Conservation (phyloP, 2,113 vertebrate species). For the Dendropsophus ebraccatus region DNA sequence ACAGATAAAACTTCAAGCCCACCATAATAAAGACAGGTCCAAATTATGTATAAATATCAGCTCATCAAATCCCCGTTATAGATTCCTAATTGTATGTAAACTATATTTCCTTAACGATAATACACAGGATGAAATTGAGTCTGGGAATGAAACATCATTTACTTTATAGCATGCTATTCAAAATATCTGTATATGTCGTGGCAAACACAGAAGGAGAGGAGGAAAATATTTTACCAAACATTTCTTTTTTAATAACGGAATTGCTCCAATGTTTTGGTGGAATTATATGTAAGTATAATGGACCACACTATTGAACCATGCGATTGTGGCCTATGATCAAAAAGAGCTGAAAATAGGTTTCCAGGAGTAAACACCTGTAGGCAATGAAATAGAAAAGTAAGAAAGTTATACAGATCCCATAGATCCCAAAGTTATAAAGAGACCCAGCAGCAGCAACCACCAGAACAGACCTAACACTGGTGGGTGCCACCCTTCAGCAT, state of each 20-base stretch:
- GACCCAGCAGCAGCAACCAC: no score
- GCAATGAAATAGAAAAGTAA: no score
- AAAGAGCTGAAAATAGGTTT: no score
- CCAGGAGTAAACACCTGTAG: no score
- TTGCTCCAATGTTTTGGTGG: no score
- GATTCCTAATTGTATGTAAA: background rate
- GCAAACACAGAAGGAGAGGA: background rate
- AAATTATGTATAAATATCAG: background rate
- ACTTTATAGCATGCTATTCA: background rate
- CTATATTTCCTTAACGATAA: background rate
- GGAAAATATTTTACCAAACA: background rate
- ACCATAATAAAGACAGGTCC: background rate
- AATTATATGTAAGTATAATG: no score
- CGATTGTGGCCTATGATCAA: no score
- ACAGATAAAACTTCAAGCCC: background rate
- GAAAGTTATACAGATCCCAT: no score
- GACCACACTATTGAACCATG: no score
- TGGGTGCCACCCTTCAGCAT: no score
- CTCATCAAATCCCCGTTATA: background rate
- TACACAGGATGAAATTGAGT: background rate
- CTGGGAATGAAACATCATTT: background rate
- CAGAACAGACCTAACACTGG: no score
- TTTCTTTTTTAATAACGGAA: background rate
- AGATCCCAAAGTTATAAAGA: no score
- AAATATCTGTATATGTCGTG: background rate